Conservation (phyloP, 64 coral and sea anemone species). For the Pachyseris speciosa region DNA sequence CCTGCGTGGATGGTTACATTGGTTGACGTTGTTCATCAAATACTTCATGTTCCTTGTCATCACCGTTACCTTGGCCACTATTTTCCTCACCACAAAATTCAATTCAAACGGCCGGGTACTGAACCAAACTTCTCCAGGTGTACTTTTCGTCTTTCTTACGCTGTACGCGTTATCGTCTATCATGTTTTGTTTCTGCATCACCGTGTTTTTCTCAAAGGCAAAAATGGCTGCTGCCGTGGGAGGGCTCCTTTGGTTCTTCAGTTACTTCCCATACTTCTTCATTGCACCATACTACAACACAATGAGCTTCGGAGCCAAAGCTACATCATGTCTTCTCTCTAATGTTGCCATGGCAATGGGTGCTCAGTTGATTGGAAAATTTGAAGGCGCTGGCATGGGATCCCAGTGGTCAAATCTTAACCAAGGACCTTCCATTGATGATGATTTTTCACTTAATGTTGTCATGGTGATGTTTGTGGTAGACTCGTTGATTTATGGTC, state of each 20-base stretch:
- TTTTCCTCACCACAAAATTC: slow-evolving; percentile 82
- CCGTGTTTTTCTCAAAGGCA: slow-evolving; percentile 96
- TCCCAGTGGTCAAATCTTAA: slow-evolving; percentile 88
- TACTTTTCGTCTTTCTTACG: slow-evolving; percentile 89
- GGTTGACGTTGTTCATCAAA: slow-evolving; percentile 89
- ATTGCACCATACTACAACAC: slow-evolving; percentile 80
- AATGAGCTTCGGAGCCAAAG: slow-evolving; percentile 71
- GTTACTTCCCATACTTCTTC: slow-evolving; percentile 83
- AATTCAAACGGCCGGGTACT: slow-evolving; percentile 84
- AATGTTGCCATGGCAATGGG: slow-evolving; percentile 84
- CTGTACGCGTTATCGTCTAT: slow-evolving; percentile 80
- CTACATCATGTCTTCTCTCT: slow-evolving; percentile 76
- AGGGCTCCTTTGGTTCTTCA: slow-evolving; percentile 87
- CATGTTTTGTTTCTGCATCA: slow-evolving; percentile 97
- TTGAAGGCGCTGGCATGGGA: slow-evolving; percentile 89
- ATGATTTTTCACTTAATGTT: slow-evolving; percentile 69
- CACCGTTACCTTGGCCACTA: slow-evolving; percentile 57
- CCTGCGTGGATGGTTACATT: slow-evolving; percentile 86
- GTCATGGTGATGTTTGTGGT: slow-evolving; percentile 92
- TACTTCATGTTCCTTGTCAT: slow-evolving; percentile 78
- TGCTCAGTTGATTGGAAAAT: slow-evolving; percentile 82
- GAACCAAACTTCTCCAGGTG: slow-evolving; percentile 64
- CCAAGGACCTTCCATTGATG: slow-evolving; percentile 87
- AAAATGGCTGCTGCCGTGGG: slow-evolving; percentile 85
- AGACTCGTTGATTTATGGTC: slow-evolving; percentile 81